Base-by-base conservation (phyloP, 2,888 invertebrate species). In the Athetis lepigone region DNA sequence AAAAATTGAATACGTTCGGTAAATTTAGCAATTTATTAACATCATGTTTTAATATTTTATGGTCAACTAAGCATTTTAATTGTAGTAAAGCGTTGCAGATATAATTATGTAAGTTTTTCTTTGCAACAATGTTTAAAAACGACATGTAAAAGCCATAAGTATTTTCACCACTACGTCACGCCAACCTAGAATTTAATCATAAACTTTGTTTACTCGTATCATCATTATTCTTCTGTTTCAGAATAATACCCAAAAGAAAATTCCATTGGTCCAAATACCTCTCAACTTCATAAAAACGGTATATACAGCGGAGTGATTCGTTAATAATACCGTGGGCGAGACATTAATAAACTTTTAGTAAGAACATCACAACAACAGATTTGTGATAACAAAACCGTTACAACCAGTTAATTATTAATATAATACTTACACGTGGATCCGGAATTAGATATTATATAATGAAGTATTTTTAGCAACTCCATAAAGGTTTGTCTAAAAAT, bases 1-100 rank as follows among this genome's bases (percentile, higher is more conserved):
- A 59, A 27, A 42, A 68, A 55, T 58, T 71, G 13, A 61, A 61
- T 58, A 68, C 4, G 18, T 39, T 42, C 21, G 29, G 11, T 47
- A n/a, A 29, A 36, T 21, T 56, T 27, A 19, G 37, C 19, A 56
- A 19, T 65, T 42, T 51, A 18, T 49, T 9, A 16, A 46, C 36
- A n/a, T 45, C 16, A 46, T 23, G 33, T 33, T 33, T 33, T n/a
- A n/a, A n/a, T n/a, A n/a, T 54, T 33, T 67, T 11, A 37, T 37
- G 23, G 27, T 4, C 8, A 37, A 25, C 21, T 33, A 27, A 2
- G 9, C 8, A 3, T 33, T 33, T 33, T 4, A 33, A 13, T 33
- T 33, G 13, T 33, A n/a, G n/a, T n/a, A n/a, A n/a, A n/a, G n/a
- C n/a, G n/a, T n/a, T n/a, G n/a, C n/a, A n/a, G n/a, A n/a, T n/a